Evolutionary conservation across 2,113 vertebrate species (phyloP), one percentile per base, ranked within the genome.

Genomic region (Acrocephalus kingi): DNA sequence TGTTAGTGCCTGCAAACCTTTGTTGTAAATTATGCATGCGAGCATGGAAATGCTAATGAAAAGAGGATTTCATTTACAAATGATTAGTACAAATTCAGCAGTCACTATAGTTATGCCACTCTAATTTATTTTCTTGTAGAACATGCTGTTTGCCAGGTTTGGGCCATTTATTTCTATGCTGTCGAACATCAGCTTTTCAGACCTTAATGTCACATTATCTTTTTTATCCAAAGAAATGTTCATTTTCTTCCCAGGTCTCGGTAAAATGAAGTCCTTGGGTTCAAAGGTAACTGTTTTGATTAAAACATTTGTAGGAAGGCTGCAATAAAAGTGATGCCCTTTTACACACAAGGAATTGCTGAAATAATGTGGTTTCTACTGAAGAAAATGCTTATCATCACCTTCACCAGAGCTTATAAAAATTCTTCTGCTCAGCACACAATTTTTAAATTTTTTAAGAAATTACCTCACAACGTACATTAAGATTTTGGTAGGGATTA

Each of bases 21-120:
- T 89, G 87, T 49, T 21, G 45, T 96, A 97, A 97, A 97, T 97
- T 96, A 97, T 97, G 91, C 89, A 95, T 93, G 85, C 27, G 21
- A 96, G 81, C 77, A 93, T 68, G 90, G 89, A 91, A 96, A 97
- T 97, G 93, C 94, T 97, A 97, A 97, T 97, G 95, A 97, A 97
- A 96, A 95, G 87, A 95, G 55, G 87, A 96, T 95, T 97, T 97
- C 77, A 96, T 97, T 96, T 95, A 91, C 82, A 92, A 97, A 94
- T 91, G 93, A 97, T 97, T 95, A 96, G 80, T 91, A 95, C 81
- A 97, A 97, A 96, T 96, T 97, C 95, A 95, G 89, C 93, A 97
- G 66, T 84, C 87, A 82, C 87, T 61, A 88, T 22, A 85, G 72
- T 91, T 90, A 55, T 64, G 89, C 55, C 79, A 48, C 46, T 63